phyloP scores from a whole-genome alignment of 92 coral and sea anemone genomes.

The Porites lobata region DNA sequence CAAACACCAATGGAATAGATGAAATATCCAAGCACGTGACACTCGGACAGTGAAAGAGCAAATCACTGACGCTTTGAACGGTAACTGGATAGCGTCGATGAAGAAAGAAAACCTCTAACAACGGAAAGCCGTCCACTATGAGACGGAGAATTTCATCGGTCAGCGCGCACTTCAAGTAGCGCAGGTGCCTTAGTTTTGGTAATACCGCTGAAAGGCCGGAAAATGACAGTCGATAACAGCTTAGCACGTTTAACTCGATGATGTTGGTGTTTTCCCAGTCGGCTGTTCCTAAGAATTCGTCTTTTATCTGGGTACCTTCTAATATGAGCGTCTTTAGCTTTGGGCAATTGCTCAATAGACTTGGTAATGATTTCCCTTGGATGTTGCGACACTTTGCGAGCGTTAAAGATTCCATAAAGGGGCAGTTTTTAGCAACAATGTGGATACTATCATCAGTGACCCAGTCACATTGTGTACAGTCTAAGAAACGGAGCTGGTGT shows the following conservation, averaged over 20 bases:
- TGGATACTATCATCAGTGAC: conserved; percentile 63
- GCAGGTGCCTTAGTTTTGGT: conserved; percentile 75
- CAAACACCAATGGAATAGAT: conserved; percentile 79
- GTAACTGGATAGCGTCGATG: conserved; percentile 84
- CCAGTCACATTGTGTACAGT: conserved; percentile 82
- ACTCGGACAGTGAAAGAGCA: conserved; percentile 69
- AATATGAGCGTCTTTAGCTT: conserved; percentile 65
- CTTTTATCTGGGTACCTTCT: conserved; percentile 70
- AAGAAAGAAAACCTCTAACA: conserved; percentile 66
- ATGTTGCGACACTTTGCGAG: conserved; percentile 74
- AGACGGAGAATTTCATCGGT: conserved; percentile 75
- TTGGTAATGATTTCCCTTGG: conserved; percentile 67
- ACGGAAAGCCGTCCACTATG: conserved; percentile 61
- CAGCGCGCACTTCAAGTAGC: conserved; percentile 79
- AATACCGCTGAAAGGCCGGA: conserved; percentile 67
- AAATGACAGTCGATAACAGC: conserved; percentile 68
- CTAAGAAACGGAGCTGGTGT: conserved; percentile 68
- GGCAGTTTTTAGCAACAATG: conserved; percentile 69
- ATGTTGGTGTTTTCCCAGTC: conserved; percentile 67
- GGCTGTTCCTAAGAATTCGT: conserved; percentile 29
- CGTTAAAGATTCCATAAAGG: conserved; percentile 68
- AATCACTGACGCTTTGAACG: conserved; percentile 65
- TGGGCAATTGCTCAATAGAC: conserved; percentile 46
- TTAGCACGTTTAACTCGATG: conserved; percentile 66
- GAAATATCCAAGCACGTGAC: conserved; percentile 79